phyloP scores from a whole-genome alignment of 2,113 vertebrate genomes.

The Poicephalus gulielmi region DNA sequence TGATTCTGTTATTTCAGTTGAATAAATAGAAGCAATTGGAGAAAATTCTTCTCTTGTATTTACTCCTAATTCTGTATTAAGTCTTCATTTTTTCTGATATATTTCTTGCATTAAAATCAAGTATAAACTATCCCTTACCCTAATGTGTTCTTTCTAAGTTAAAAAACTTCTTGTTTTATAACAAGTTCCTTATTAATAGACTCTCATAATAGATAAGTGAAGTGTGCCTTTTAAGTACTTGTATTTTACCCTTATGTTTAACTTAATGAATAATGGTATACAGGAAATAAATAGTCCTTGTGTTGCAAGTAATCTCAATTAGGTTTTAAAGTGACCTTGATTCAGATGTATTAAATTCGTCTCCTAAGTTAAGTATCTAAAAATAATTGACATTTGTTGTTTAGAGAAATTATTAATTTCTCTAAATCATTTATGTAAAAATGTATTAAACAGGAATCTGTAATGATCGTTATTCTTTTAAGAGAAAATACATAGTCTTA shows the following conservation, averaged over 20 bases:
- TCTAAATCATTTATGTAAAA: not conserved
- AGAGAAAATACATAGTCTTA: constrained; percentile 22
- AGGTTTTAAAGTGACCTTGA: constrained; percentile 66
- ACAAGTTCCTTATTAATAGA: not conserved
- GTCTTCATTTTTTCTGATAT: not conserved
- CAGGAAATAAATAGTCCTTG: constrained; percentile 60
- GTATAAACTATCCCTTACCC: not conserved
- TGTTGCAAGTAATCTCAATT: constrained; percentile 67
- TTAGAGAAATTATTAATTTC: constrained; percentile 42
- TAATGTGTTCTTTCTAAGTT: not conserved
- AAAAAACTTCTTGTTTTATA: not conserved
- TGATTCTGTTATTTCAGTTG: not conserved
- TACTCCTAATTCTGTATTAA: not conserved
- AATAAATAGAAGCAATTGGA: not conserved
- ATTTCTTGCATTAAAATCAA: not conserved
- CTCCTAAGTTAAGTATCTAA: constrained; percentile 60
- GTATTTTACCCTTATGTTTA: not conserved
- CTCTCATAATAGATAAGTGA: not conserved
- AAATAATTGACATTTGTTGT: constrained; percentile 63
- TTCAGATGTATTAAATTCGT: constrained; percentile 60
- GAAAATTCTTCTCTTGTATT: not conserved
- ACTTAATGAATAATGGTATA: constrained; percentile 49
- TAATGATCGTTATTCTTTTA: constrained; percentile 31
- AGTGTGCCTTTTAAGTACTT: constrained; percentile 19
- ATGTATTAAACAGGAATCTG: constrained; percentile 11